A percentile compares a stretch with the other conserved stretches of the same genome.
Evolutionary conservation across 1,140 invertebrate genomes (phyloP).

Genomic region (Armadillidium nasatum): DNA sequence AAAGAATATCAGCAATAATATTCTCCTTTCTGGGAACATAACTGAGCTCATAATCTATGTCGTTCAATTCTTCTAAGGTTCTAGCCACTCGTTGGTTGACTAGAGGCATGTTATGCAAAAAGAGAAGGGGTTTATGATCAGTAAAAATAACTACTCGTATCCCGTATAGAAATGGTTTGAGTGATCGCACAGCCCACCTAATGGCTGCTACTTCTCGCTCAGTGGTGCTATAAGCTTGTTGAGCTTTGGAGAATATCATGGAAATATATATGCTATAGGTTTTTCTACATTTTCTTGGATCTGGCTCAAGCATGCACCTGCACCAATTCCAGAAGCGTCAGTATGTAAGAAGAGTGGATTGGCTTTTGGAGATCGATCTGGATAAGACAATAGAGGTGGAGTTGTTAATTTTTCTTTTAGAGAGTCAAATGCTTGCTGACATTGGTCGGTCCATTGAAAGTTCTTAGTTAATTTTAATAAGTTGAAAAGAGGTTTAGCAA

Average conservation of each 20-base stretch:
- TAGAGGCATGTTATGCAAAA: not conserved
- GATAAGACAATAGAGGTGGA: constrained; percentile 4
- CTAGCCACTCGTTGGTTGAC: not conserved
- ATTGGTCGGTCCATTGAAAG: constrained; percentile 14
- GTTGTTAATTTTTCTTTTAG: constrained; percentile 17
- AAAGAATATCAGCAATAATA: not conserved
- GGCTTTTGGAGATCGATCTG: not conserved
- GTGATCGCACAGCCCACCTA: not conserved
- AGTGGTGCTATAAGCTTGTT: not conserved
- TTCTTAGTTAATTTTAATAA: no score
- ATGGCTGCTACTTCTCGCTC: not conserved
- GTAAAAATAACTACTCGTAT: constrained; percentile 8
- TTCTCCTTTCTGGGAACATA: not conserved
- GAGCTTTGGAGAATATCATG: not conserved
- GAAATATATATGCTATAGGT: constrained; percentile 15
- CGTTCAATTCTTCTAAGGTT: not conserved
- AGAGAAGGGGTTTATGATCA: not conserved
- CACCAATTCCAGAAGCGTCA: constrained; percentile 6
- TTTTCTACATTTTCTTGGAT: not conserved
- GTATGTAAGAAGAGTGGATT: not conserved
- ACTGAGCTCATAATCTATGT: not conserved
- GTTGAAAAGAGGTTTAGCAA: no score
- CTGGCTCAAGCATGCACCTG: not conserved
- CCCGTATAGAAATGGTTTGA: not conserved
- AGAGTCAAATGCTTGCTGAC: not conserved